Evolutionary conservation across 2,113 vertebrate genomes (phyloP).

Genomic region (Boulengerochromis microlepis): DNA sequence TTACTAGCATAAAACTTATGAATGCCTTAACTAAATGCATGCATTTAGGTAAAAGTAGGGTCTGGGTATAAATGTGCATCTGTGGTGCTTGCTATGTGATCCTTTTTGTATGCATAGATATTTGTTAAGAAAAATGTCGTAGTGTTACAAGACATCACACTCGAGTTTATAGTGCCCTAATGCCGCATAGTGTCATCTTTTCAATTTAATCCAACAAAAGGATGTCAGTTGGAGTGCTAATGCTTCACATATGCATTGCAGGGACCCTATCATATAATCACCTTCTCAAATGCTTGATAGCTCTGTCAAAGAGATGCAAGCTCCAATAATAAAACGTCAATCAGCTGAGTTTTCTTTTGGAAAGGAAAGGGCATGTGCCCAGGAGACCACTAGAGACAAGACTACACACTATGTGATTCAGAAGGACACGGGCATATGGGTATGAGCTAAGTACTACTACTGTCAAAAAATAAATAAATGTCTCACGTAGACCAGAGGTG

Average conservation of each 20-base stretch:
- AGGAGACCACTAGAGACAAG: neutral
- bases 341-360: neutral
- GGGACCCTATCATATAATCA: slow-evolving; percentile 19
- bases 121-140: neutral
- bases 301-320: slow-evolving; percentile 15
- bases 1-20: fast-evolving
- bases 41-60: neutral
- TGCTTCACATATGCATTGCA: neutral
- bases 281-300: slow-evolving; percentile 1
- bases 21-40: neutral
- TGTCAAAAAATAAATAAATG: neutral
- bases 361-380: neutral
- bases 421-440: neutral
- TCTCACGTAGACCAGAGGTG: neutral
- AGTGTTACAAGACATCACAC: neutral
- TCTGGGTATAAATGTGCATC: neutral
- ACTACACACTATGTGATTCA: neutral
- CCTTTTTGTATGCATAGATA: neutral
- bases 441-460: neutral
- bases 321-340: slow-evolving; percentile 46
- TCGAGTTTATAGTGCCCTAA: neutral
- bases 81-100: neutral
- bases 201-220: neutral
- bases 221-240: neutral
- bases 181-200: neutral